A percentile compares a stretch with the other conserved stretches of the same genome.
These are phyloP conservation scores for Lycaon pictus DNA, from an alignment of 2,113 vertebrate genomes.

Conservation along the genomic window DNA sequence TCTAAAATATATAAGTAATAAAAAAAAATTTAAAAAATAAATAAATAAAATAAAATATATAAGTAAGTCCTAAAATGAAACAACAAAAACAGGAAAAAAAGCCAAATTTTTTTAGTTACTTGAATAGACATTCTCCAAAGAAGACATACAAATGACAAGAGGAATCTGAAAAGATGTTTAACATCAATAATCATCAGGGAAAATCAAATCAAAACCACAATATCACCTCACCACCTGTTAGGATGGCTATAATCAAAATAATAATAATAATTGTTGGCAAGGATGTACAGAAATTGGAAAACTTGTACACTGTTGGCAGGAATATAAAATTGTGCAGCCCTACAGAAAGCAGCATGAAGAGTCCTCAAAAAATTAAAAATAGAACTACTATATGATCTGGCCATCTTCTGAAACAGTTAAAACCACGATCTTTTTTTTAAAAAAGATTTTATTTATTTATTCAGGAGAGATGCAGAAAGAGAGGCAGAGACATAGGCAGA, in stretches of 20 bases:
- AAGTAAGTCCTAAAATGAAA: not conserved
- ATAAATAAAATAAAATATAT: not conserved
- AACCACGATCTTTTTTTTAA: not conserved
- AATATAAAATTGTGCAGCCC: not conserved
- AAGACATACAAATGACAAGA: not conserved
- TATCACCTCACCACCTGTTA: not conserved
- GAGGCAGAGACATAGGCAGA: no score
- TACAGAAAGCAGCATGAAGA: not conserved
- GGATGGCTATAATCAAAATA: not conserved
- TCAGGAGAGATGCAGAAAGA: no score
- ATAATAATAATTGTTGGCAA: not conserved
- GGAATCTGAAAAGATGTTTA: not conserved
- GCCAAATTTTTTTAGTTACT: not conserved
- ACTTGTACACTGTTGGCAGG: not conserved
- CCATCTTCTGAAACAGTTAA: not conserved
- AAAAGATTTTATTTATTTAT: no score
- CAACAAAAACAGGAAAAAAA: not conserved
- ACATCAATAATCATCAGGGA: not conserved
- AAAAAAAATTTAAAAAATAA: no score
- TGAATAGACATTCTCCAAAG: constrained; percentile 5
- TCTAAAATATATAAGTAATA: not conserved
- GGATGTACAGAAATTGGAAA: not conserved
- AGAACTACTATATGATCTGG: not conserved
- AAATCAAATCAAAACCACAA: not conserved
- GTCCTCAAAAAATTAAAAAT: not conserved